Evolutionary conservation across 2,113 vertebrate genomes (phyloP).

Genomic region (Empidonax alnorum): DNA sequence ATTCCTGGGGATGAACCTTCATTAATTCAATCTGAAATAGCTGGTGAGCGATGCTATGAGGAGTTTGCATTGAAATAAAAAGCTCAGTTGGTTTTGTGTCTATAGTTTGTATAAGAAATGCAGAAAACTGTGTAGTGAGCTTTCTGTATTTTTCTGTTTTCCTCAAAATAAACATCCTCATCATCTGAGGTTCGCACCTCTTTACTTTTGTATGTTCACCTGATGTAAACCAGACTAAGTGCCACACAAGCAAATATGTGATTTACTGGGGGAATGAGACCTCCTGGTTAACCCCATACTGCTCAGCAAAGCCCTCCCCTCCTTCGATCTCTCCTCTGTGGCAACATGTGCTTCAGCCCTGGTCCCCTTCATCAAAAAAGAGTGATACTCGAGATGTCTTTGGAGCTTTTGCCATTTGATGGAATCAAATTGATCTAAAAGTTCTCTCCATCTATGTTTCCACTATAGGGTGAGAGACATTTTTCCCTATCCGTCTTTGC

Average conservation of each 20-base stretch:
- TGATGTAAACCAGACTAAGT: background rate
- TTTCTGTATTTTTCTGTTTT: background rate
- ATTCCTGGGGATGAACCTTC: background rate
- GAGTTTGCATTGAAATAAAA: background rate
- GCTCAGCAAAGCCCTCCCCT: background rate
- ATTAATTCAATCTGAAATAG: constrained; percentile 1
- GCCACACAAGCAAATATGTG: rapidly evolving
- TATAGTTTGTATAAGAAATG: background rate
- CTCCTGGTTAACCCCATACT: background rate
- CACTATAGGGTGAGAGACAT: background rate
- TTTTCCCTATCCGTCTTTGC: background rate
- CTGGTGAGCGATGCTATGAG: background rate
- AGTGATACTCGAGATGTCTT: background rate
- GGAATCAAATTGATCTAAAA: background rate
- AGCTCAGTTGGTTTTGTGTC: background rate
- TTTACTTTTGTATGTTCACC: background rate
- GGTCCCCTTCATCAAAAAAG: background rate
- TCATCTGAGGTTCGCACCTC: background rate
- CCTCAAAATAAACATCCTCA: background rate
- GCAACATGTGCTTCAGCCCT: background rate
- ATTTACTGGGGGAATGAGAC: background rate
- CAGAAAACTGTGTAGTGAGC: background rate
- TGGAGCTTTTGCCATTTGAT: background rate
- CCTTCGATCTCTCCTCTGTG: rapidly evolving
- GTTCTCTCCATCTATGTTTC: background rate